Evolutionary conservation across 2,113 vertebrate genomes (phyloP).

Genomic region (Circaetus gallicus): DNA sequence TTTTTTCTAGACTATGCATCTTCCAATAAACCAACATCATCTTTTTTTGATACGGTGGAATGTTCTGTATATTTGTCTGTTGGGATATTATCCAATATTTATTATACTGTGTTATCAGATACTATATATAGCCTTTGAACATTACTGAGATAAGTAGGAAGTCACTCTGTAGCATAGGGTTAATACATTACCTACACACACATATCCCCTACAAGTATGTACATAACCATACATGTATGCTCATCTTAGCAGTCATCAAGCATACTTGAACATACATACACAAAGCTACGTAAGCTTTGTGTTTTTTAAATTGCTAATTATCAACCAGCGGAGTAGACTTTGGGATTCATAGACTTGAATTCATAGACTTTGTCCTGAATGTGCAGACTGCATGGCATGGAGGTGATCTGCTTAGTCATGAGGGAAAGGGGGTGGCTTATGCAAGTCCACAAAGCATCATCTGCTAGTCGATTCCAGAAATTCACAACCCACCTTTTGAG

Average conservation of each 20-base stretch:
- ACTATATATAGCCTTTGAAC: not conserved
- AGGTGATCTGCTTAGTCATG: constrained; percentile 64
- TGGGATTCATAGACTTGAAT: constrained; percentile 56
- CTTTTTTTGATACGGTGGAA: not conserved
- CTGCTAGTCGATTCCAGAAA: not conserved
- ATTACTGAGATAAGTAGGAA: not conserved
- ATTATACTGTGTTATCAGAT: not conserved
- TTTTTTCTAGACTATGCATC: not conserved
- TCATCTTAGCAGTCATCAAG: not conserved
- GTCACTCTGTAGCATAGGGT: not conserved
- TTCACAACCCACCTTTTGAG: not conserved
- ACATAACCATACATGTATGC: accelerated
- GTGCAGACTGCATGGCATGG: constrained; percentile 27
- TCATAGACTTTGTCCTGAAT: constrained; percentile 63
- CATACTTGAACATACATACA: not conserved
- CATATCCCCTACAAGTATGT: not conserved
- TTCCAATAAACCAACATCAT: not conserved
- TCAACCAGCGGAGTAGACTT: constrained; percentile 61
- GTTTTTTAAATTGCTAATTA: constrained; percentile 58
- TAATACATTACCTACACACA: not conserved
- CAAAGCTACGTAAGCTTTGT: not conserved
- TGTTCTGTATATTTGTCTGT: not conserved
- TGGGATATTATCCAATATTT: not conserved
- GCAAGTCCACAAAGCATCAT: constrained; percentile 22
- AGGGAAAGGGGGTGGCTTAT: not conserved